These are phyloP conservation scores for Gambusia affinis DNA, from an alignment of 2,113 vertebrate genomes.

Conservation along the genomic window DNA sequence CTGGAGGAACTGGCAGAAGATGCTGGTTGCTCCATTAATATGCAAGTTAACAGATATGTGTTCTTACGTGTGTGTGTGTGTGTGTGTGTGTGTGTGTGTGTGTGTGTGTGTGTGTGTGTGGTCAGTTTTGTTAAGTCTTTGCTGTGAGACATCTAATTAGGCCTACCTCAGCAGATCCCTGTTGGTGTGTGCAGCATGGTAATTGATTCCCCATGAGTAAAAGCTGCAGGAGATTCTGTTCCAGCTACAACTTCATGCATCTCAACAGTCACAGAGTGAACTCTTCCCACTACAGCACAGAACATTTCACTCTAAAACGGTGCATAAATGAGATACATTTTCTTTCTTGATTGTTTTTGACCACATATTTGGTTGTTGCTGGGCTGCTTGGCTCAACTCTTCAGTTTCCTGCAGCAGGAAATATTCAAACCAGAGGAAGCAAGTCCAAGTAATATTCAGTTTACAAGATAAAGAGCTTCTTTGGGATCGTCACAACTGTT, in stretches of 20 bases:
- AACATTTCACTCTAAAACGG: constrained; percentile 28
- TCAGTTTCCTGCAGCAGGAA: not conserved
- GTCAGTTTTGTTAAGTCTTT: constrained; percentile 49
- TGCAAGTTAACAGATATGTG: constrained; percentile 31
- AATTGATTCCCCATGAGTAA: constrained; percentile 71
- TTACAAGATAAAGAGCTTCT: not conserved
- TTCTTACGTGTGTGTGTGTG: constrained; percentile 20
- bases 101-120: constrained; percentile 24
- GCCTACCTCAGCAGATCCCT: constrained; percentile 69
- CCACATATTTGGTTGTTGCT: not conserved
- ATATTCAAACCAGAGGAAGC: not conserved
- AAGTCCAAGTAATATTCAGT: not conserved
- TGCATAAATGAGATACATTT: not conserved
- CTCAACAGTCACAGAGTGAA: constrained; percentile 61
- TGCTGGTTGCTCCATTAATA: constrained; percentile 34
- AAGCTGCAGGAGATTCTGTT: constrained; percentile 38
- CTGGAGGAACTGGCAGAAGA: constrained; percentile 26
- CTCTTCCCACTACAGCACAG: constrained; percentile 55
- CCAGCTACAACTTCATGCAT: constrained; percentile 21
- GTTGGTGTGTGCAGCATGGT: constrained; percentile 46
- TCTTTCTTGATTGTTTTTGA: not conserved
- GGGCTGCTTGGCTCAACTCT: not conserved
- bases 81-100: constrained; percentile 19
- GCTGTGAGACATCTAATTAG: constrained; percentile 67
- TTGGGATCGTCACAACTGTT: not conserved